These are phyloP conservation scores for Prunella strophiata DNA, from an alignment of 2,797 vertebrate species.

Conservation along the genomic window DNA sequence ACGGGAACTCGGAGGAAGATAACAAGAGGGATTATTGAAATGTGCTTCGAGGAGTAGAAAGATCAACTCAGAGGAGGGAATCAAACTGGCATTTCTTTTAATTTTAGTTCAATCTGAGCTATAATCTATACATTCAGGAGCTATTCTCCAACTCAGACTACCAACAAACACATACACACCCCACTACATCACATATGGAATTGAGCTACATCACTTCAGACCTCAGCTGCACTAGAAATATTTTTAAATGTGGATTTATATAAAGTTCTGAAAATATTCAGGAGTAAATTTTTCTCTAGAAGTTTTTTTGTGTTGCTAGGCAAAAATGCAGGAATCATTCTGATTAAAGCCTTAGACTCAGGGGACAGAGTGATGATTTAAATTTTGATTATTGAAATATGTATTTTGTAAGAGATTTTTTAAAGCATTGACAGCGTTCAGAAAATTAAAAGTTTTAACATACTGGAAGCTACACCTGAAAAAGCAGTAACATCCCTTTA, in stretches of 20 bases:
- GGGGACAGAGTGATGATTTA: neutral
- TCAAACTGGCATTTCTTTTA: neutral
- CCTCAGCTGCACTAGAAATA: neutral
- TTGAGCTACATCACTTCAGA: neutral
- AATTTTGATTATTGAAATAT: neutral
- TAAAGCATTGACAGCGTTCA: neutral
- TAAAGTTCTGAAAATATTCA: neutral
- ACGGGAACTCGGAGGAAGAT: accelerated
- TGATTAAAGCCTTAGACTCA: neutral
- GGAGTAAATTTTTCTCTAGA: neutral
- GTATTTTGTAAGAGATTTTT: neutral
- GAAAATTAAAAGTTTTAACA: neutral
- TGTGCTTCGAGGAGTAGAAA: neutral
- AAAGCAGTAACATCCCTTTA: neutral
- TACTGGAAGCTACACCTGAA: neutral
- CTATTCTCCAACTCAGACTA: neutral
- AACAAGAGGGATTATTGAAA: neutral
- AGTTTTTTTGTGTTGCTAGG: neutral
- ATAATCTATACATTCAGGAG: neutral
- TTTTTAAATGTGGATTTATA: neutral
- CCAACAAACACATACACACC: neutral
- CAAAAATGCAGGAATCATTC: neutral
- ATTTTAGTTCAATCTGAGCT: neutral
- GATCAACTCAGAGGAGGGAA: neutral
- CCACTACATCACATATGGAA: neutral